Evolutionary conservation across 2,797 vertebrate species (phyloP).

Genomic region (Protonibea diacanthus): DNA sequence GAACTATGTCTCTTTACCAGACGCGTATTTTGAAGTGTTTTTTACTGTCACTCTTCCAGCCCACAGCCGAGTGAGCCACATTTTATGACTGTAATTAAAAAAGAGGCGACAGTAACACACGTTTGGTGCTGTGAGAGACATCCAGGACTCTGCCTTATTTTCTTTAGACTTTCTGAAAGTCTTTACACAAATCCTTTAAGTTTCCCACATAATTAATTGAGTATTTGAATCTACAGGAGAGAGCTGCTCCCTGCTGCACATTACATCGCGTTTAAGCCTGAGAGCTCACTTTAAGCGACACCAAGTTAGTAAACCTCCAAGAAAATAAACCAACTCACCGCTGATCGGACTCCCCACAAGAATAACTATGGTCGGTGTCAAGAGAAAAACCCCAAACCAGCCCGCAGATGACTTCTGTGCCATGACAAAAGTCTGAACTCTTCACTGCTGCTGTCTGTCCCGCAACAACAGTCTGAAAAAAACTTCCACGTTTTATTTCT

Average conservation of each 20-base stretch:
- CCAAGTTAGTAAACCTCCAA: background rate
- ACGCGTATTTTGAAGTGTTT: background rate
- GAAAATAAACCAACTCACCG: constrained; percentile 68
- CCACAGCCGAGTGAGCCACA: background rate
- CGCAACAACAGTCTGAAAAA: constrained; percentile 3
- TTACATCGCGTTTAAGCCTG: background rate
- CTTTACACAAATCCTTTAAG: background rate
- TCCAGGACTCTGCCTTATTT: background rate
- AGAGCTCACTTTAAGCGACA: background rate
- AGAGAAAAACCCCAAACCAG: constrained; percentile 56
- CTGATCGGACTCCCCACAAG: constrained; percentile 37
- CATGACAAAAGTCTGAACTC: constrained; percentile 40
- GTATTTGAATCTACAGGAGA: constrained; percentile 11
- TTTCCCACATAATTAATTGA: background rate
- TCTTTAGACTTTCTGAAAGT: background rate
- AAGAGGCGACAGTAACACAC: background rate
- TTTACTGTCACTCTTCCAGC: constrained; percentile 22
- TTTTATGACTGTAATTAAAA: background rate
- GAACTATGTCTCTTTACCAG: background rate
- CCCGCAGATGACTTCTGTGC: constrained; percentile 43
- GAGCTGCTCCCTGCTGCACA: background rate
- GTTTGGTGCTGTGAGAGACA: background rate
- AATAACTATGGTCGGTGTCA: constrained; percentile 21
- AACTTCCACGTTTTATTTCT: background rate
- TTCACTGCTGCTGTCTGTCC: background rate